Percentiles rank a stretch among this genome's conserved stretches.
Evolutionary conservation across 2,888 invertebrate genomes (phyloP).

Genomic region (Epinotia ramella): DNA sequence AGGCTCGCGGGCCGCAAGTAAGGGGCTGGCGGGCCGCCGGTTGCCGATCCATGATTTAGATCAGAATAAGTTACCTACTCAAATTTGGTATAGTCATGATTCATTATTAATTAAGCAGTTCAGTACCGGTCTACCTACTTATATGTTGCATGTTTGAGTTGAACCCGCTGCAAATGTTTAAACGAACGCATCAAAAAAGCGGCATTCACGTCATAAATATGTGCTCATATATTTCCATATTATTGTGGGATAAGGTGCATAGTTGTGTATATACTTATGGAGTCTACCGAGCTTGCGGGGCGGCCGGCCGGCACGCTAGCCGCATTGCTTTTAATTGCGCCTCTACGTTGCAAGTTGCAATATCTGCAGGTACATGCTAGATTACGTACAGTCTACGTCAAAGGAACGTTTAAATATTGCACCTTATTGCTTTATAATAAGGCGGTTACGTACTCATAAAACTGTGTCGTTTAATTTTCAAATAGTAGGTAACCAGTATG

Average conservation of each 20-base stretch:
- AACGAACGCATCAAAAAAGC: neutral
- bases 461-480: neutral
- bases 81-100: neutral
- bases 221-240: neutral
- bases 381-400: neutral
- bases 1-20: too few relatives aligned
- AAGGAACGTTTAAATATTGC: too few relatives aligned
- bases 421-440: too few relatives aligned
- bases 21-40: too few relatives aligned
- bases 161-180: neutral
- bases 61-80: neutral
- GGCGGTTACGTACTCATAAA: neutral
- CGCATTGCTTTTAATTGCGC: slow-evolving; percentile 39
- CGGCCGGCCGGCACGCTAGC: slow-evolving; percentile 22
- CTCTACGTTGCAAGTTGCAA: slow-evolving; percentile 29
- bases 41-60: too few relatives aligned
- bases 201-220: neutral
- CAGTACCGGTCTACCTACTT: too few relatives aligned
- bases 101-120: neutral
- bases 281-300: neutral
- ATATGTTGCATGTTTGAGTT: neutral
- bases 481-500: neutral
- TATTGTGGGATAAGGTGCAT: neutral
- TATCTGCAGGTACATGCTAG: slow-evolving; percentile 25
- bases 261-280: neutral